Percentiles rank a stretch among this genome's conserved stretches.
These are phyloP conservation scores for Dipus sagitta DNA, from an alignment of 2,797 vertebrate genomes.

Conservation along the genomic window DNA sequence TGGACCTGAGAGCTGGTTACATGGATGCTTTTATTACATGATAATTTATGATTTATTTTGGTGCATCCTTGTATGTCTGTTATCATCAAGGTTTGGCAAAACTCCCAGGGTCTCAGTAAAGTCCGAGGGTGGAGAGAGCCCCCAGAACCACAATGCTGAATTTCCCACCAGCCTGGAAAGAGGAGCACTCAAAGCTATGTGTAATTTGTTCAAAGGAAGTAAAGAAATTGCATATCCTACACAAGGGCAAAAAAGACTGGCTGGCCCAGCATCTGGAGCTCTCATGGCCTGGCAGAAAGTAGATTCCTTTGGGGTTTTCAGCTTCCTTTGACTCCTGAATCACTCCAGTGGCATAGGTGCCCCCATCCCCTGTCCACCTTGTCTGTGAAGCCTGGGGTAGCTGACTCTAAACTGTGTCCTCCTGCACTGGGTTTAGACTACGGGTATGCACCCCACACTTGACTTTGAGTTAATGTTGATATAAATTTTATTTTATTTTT, in stretches of 20 bases:
- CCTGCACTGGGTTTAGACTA: background rate
- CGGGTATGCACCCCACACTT: too few relatives aligned
- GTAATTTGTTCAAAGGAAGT: background rate
- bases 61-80: background rate
- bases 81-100: background rate
- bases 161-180: background rate
- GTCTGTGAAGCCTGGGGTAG: fast-evolving
- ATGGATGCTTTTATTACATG: background rate
- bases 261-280: background rate
- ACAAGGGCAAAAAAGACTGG: background rate
- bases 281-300: background rate
- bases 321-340: background rate
- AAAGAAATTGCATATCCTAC: background rate
- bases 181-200: background rate
- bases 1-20: background rate
- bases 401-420: background rate
- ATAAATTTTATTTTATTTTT: too few relatives aligned
- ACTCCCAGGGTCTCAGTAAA: background rate
- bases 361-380: too few relatives aligned
- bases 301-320: background rate
- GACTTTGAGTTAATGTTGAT: too few relatives aligned
- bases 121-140: background rate
- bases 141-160: background rate
- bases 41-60: background rate
- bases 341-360: background rate